A percentile compares a stretch with the other conserved stretches of the same genome.
phyloP scores from a whole-genome alignment of 2,888 invertebrate species.

The Cactoblastis cactorum region DNA sequence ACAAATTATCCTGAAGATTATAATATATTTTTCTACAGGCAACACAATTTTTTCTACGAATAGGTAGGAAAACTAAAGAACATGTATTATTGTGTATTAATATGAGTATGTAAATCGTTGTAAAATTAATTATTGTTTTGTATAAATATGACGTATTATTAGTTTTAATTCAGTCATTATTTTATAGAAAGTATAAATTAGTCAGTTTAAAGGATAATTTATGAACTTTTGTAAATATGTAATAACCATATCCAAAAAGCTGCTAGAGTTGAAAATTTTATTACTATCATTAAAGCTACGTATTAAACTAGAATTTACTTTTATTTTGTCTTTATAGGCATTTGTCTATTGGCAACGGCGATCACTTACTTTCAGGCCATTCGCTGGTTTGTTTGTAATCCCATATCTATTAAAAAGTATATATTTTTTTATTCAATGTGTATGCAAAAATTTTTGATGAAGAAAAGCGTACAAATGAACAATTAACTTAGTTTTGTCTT shows the following conservation, averaged over 20 bases:
- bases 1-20: slow-evolving; percentile 28
- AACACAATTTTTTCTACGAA: not conserved
- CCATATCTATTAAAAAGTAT: too few relatives aligned
- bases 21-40: not conserved
- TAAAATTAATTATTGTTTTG: slow-evolving; percentile 34
- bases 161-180: slow-evolving; percentile 60
- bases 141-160: slow-evolving; percentile 23
- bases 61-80: not conserved
- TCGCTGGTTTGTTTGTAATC: too few relatives aligned
- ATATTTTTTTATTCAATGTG: too few relatives aligned
- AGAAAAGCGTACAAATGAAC: too few relatives aligned
- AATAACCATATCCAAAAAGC: slow-evolving; percentile 31
- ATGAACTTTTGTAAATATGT: slow-evolving; percentile 48
- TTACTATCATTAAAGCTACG: slow-evolving; percentile 21
- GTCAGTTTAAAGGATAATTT: slow-evolving; percentile 52
- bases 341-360: too few relatives aligned
- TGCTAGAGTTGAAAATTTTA: slow-evolving; percentile 26
- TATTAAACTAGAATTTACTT: not conserved
- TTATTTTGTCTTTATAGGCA: too few relatives aligned
- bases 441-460: too few relatives aligned
- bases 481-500: too few relatives aligned
- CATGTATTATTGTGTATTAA: too few relatives aligned
- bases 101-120: too few relatives aligned
- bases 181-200: slow-evolving; percentile 38
- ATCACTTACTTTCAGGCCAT: too few relatives aligned